phyloP scores from a whole-genome alignment of 2,888 invertebrate species.

The Mystacides longicornis region DNA sequence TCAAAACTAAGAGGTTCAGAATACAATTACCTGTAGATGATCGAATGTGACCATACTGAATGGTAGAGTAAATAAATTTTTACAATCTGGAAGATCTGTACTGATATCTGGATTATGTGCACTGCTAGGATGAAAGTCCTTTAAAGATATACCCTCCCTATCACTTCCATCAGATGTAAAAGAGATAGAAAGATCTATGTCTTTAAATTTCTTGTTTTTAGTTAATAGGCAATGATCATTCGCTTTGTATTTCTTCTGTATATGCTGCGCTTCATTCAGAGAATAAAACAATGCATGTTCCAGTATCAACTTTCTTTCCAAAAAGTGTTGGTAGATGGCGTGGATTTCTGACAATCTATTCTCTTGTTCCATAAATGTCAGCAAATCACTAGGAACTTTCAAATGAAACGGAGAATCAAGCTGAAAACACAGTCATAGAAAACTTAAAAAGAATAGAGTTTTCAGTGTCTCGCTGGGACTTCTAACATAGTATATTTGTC shows the following conservation, averaged over 20 bases:
- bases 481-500: too few species aligned
- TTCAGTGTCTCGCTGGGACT: too few species aligned
- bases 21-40: constrained; percentile 45
- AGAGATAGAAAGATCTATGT: constrained; percentile 60
- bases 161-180: constrained; percentile 51
- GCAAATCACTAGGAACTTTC: constrained; percentile 63
- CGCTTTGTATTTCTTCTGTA: constrained; percentile 44
- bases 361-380: constrained; percentile 71
- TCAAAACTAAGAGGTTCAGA: too few species aligned
- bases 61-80: constrained; percentile 49
- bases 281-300: constrained; percentile 53
- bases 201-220: constrained; percentile 45
- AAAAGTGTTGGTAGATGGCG: constrained; percentile 55
- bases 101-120: constrained; percentile 25
- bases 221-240: constrained; percentile 61
- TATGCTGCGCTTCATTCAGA: constrained; percentile 50
- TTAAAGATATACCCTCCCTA: constrained; percentile 40
- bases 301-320: constrained; percentile 51
- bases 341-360: constrained; percentile 55
- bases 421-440: too few species aligned
- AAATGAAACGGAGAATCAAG: constrained; percentile 65
- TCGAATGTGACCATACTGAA: constrained; percentile 59
- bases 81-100: constrained; percentile 55
- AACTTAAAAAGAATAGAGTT: too few species aligned
- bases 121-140: constrained; percentile 25